phyloP scores from a whole-genome alignment of 2,797 vertebrate genomes.

The Streptopelia turtur region DNA sequence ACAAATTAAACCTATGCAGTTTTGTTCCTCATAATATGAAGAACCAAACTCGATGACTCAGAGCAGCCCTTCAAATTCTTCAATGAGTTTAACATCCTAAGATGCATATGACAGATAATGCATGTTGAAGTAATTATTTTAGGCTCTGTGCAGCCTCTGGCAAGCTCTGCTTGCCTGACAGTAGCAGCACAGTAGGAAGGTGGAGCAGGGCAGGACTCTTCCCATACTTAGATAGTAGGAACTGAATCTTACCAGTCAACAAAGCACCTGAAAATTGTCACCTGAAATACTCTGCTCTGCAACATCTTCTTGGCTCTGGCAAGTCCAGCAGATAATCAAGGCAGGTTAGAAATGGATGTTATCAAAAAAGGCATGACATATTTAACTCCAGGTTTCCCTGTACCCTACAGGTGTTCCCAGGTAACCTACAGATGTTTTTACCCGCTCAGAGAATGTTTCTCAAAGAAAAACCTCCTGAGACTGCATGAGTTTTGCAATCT shows the following conservation, averaged over 20 bases:
- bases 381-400: not conserved
- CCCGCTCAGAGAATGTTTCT: not conserved
- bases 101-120: not conserved
- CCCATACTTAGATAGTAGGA: not conserved
- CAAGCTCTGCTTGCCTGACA: not conserved
- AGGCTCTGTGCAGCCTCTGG: conserved; percentile 4
- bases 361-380: not conserved
- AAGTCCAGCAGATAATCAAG: not conserved
- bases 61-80: not conserved
- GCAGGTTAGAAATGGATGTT: not conserved
- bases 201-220: not conserved
- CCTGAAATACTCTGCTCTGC: not conserved
- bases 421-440: not conserved
- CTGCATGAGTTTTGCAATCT: not conserved
- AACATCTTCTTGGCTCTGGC: not conserved
- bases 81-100: not conserved
- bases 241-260: not conserved
- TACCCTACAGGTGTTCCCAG: not conserved
- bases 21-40: not conserved
- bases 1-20: not conserved
- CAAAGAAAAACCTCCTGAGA: not conserved
- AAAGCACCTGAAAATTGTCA: not conserved
- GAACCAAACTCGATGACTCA: not conserved
- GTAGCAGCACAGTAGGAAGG: not conserved
- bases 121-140: not conserved